Percentiles rank a stretch among this genome's conserved stretches.
Conservation (phyloP, 30 jellyfish, hydroid and myxozoan genomes). For the Phacellophora camtschatica region DNA sequence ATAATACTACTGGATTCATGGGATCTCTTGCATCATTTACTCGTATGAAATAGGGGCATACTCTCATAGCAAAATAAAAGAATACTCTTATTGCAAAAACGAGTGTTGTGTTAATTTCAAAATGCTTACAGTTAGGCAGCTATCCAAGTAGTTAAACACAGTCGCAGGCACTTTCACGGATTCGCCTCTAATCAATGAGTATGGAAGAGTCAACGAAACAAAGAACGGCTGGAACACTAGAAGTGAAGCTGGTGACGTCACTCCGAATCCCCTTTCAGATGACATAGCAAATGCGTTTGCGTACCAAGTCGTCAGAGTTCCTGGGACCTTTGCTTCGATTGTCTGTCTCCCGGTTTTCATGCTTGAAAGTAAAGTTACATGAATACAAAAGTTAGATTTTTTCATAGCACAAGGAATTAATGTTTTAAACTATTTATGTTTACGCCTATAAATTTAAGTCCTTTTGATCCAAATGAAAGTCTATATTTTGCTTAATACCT, state of each 20-base stretch:
- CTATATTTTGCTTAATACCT: no score
- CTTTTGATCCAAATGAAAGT: no score
- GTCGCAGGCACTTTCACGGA: slow-evolving; percentile 75
- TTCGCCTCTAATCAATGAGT: slow-evolving; percentile 83
- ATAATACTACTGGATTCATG: background rate
- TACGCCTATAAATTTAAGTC: no score
- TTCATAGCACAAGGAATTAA: no score
- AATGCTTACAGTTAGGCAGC: slow-evolving; percentile 78
- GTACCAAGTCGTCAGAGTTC: slow-evolving; percentile 83
- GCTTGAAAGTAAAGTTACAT: no score
- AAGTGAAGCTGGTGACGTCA: slow-evolving; percentile 51
- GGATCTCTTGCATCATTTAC: background rate
- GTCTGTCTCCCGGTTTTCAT: slow-evolving; percentile 54
- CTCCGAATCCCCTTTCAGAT: slow-evolving; percentile 66
- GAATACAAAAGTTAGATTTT: no score
- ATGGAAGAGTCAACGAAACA: slow-evolving; percentile 76
- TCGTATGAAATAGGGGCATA: background rate
- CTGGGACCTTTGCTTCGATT: slow-evolving; percentile 76
- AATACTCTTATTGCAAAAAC: no score
- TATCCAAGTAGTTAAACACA: slow-evolving; percentile 68
- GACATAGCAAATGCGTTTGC: slow-evolving; percentile 90
- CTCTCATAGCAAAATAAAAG: no score
- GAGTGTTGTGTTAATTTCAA: background rate
- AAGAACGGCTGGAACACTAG: slow-evolving; percentile 85
- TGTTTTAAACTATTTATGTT: no score